Evolutionary conservation across 64 coral and sea anemone genomes (phyloP).

Genomic region (Montipora foliosa): DNA sequence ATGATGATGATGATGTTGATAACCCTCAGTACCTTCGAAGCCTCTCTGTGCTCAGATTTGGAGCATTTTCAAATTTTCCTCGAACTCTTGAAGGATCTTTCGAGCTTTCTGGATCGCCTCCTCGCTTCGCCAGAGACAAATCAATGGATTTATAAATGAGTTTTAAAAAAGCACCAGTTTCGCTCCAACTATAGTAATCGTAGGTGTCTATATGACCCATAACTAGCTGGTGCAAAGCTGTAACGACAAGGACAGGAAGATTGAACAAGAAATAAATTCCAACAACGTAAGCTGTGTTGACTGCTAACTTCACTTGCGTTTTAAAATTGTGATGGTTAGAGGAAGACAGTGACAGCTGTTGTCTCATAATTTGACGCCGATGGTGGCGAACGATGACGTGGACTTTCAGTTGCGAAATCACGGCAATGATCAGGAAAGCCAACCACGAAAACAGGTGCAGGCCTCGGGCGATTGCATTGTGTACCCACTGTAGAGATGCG

Average conservation of each 20-base stretch:
- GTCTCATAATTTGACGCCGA: slow-evolving; percentile 49
- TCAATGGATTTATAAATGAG: slow-evolving; percentile 80
- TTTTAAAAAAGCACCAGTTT: slow-evolving; percentile 84
- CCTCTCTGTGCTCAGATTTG: too few relatives aligned
- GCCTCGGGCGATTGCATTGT: slow-evolving; percentile 66
- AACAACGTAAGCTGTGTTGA: slow-evolving; percentile 82
- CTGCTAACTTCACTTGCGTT: slow-evolving; percentile 61
- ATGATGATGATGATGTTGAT: too few relatives aligned
- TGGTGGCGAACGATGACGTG: slow-evolving; percentile 63
- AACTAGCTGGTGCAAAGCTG: slow-evolving; percentile 69
- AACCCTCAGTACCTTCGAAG: too few relatives aligned
- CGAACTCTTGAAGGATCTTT: not conserved
- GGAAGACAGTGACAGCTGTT: slow-evolving; percentile 14
- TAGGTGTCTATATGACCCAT: slow-evolving; percentile 51
- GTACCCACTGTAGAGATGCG: slow-evolving; percentile 73
- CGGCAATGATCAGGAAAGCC: slow-evolving; percentile 41
- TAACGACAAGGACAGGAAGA: slow-evolving; percentile 73
- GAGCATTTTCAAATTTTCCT: too few relatives aligned
- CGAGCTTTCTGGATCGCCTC: not conserved
- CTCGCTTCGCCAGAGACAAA: slow-evolving; percentile 72
- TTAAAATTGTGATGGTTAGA: slow-evolving; percentile 37
- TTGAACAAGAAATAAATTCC: slow-evolving; percentile 79
- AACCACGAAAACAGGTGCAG: slow-evolving; percentile 66
- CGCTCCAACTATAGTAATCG: slow-evolving; percentile 84
- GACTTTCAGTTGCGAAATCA: slow-evolving; percentile 52